These are phyloP conservation scores for Acanthosepion lycidas DNA, from an alignment of 2,888 invertebrate species.

Conservation along the genomic window DNA sequence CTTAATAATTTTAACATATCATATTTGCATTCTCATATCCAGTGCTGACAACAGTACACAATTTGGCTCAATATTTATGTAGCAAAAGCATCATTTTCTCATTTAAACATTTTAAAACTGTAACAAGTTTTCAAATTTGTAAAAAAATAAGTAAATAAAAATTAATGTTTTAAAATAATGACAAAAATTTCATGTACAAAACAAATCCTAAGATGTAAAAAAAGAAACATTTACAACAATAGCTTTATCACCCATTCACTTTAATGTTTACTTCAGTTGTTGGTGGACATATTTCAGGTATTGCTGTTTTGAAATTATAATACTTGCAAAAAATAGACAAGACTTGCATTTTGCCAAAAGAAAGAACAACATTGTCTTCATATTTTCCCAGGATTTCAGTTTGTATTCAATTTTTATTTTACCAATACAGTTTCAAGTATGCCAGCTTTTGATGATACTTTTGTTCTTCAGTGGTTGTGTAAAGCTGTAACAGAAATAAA, in stretches of 20 bases:
- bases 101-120: too few species aligned
- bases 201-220: neutral
- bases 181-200: too few species aligned
- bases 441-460: constrained; percentile 73
- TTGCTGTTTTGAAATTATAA: neutral
- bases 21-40: too few species aligned
- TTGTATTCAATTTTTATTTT: neutral
- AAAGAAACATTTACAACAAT: neutral
- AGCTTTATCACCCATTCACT: neutral
- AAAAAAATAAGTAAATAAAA: too few species aligned
- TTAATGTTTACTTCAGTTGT: neutral
- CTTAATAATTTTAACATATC: too few species aligned
- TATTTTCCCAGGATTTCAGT: neutral
- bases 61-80: too few species aligned
- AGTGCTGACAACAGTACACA: too few species aligned
- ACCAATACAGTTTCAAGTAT: constrained; percentile 72
- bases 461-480: constrained; percentile 74
- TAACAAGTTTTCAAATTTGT: too few species aligned
- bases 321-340: neutral
- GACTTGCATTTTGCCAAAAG: too few species aligned
- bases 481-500: constrained; percentile 64
- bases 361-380: neutral
- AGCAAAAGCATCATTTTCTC: too few species aligned
- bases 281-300: neutral
- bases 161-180: too few species aligned